A percentile compares a stretch with the other conserved stretches of the same genome.
Conservation (phyloP, 2,797 vertebrate species). For the Sebastes vulpes region DNA sequence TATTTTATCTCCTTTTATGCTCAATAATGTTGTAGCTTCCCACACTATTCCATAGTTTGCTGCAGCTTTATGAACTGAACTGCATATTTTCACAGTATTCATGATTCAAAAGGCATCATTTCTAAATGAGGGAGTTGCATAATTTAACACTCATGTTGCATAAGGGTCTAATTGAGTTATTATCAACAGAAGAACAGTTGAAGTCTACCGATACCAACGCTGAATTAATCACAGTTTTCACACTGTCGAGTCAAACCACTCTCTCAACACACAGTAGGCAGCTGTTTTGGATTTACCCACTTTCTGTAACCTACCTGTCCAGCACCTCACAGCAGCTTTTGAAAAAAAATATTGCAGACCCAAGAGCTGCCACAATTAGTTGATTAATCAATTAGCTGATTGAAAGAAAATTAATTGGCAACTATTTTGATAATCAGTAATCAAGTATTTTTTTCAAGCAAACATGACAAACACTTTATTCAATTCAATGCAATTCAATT, state of each 20-base stretch:
- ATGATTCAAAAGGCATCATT: slow-evolving; percentile 45
- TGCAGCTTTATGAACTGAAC: slow-evolving; percentile 27
- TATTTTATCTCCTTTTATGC: slow-evolving; percentile 27
- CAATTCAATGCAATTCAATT: too few relatives aligned
- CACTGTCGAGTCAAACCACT: not conserved
- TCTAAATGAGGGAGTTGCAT: slow-evolving; percentile 46
- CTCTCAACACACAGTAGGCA: not conserved
- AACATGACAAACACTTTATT: not conserved
- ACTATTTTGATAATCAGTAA: not conserved
- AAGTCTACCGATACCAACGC: not conserved
- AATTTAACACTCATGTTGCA: slow-evolving; percentile 48
- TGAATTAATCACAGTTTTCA: not conserved
- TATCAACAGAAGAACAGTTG: slow-evolving; percentile 2
- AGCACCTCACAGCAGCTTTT: not conserved
- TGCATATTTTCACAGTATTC: slow-evolving; percentile 50
- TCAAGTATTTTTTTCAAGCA: not conserved
- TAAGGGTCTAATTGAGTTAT: slow-evolving; percentile 53
- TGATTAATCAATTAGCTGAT: not conserved
- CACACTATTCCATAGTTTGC: slow-evolving; percentile 11
- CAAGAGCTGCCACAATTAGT: not conserved
- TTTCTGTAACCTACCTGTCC: not conserved
- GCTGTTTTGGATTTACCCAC: not conserved
- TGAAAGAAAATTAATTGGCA: not conserved
- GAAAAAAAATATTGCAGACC: not conserved
- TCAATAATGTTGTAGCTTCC: slow-evolving; percentile 18